Evolutionary conservation across 1,140 invertebrate genomes (phyloP).

Genomic region (Phenacoccus solenopsis): DNA sequence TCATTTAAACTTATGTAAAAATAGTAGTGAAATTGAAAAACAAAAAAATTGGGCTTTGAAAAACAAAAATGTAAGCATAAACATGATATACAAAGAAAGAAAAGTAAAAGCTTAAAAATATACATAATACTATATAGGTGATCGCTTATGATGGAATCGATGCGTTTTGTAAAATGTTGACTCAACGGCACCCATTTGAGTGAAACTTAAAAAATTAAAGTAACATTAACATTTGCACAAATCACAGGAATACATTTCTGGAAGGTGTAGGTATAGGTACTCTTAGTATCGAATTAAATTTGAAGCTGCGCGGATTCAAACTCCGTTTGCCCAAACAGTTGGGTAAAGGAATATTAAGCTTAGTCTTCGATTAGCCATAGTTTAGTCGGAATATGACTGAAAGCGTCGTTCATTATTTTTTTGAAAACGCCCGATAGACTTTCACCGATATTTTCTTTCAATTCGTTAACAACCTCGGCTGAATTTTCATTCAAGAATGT

Average conservation of each 20-base stretch:
- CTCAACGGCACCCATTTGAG: not conserved
- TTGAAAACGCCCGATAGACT: slow-evolving; percentile 35
- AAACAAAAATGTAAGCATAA: not conserved
- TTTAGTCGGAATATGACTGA: slow-evolving; percentile 36
- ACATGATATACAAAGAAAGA: too few species aligned
- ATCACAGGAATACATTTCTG: not conserved
- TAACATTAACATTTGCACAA: not conserved
- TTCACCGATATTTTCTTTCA: slow-evolving; percentile 35
- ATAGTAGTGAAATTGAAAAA: too few species aligned
- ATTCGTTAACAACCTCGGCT: slow-evolving; percentile 35
- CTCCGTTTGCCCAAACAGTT: not conserved
- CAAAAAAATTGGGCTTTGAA: too few species aligned
- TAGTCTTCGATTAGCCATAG: slow-evolving; percentile 31
- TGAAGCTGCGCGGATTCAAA: not conserved
- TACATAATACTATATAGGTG: not conserved
- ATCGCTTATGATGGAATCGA: too few species aligned
- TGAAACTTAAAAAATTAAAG: not conserved
- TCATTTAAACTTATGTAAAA: too few species aligned
- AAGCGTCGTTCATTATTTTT: slow-evolving; percentile 37
- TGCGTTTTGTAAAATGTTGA: too few species aligned
- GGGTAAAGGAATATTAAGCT: not conserved
- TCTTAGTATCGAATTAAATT: too few species aligned
- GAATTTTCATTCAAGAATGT: slow-evolving; percentile 38
- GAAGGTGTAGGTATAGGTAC: too few species aligned
- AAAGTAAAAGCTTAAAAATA: too few species aligned